These are phyloP conservation scores for Drosophila setosimentum DNA, from an alignment of 2,888 invertebrate species.

Conservation along the genomic window DNA sequence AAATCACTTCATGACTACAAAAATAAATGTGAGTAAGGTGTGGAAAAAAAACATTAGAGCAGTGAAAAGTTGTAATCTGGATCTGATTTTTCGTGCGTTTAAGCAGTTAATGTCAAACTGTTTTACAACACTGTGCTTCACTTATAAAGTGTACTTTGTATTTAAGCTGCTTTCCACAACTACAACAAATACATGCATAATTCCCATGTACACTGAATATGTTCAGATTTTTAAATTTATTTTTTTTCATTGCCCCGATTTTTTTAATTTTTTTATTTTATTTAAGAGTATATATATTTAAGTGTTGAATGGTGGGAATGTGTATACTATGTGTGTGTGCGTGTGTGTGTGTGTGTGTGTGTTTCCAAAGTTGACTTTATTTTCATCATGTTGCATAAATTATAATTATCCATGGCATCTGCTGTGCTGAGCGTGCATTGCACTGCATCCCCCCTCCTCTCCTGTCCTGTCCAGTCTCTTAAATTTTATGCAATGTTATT, in stretches of 20 bases:
- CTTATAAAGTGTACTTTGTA: background rate
- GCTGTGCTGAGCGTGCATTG: background rate
- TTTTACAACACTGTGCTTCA: background rate
- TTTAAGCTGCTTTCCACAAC: no score
- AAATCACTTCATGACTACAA: background rate
- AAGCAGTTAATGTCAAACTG: background rate
- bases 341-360: slow-evolving; percentile 4
- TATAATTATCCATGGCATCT: slow-evolving; percentile 23
- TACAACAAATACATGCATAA: background rate
- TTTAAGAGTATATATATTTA: slow-evolving; percentile 1
- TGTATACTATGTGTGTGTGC: background rate
- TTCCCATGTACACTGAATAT: background rate
- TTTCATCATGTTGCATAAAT: slow-evolving; percentile 51
- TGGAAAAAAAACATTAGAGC: background rate
- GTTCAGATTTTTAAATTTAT: background rate
- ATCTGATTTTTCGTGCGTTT: background rate
- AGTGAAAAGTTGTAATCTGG: background rate
- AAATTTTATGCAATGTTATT: background rate
- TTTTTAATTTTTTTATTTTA: background rate
- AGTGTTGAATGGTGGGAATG: background rate
- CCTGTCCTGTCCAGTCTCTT: background rate
- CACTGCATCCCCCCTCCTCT: background rate
- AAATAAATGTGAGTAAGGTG: background rate
- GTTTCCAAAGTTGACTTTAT: slow-evolving; percentile 34
- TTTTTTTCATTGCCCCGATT: background rate